Evolutionary conservation across 1,140 invertebrate genomes (phyloP).

Genomic region (Drosophila dunni): DNA sequence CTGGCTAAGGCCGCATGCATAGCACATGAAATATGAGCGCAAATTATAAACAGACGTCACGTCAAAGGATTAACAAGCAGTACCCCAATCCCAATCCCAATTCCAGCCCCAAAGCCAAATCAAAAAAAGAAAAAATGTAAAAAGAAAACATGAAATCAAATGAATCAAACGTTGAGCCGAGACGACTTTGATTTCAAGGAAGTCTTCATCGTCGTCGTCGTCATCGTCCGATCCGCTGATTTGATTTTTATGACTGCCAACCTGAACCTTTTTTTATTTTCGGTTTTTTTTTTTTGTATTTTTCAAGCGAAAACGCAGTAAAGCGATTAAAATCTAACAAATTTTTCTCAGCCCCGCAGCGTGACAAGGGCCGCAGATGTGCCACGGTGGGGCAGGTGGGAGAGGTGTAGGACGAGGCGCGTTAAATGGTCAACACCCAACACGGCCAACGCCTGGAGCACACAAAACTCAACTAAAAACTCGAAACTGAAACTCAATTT

Average conservation of each 20-base stretch:
- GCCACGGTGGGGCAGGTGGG: neutral
- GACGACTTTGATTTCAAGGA: conserved; percentile 74
- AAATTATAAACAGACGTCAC: conserved; percentile 81
- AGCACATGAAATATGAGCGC: conserved; percentile 78
- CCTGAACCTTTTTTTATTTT: conserved; percentile 32
- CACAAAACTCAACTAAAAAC: conserved; percentile 7
- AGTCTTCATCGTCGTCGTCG: conserved; percentile 46
- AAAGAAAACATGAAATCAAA: conserved; percentile 35
- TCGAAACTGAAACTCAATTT: conserved; percentile 46
- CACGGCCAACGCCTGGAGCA: conserved; percentile 38
- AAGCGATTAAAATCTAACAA: conserved; percentile 77
- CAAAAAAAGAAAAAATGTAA: conserved; percentile 16
- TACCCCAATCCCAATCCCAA: conserved; percentile 1
- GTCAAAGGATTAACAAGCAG: conserved; percentile 80
- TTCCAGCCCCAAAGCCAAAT: neutral
- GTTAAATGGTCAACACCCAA: conserved; percentile 82
- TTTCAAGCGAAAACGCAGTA: conserved; percentile 49
- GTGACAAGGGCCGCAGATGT: conserved; percentile 8
- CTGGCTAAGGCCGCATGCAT: conserved; percentile 39
- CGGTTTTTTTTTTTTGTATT: conserved; percentile 6
- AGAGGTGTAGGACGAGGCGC: conserved; percentile 34
- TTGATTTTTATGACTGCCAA: conserved; percentile 49
- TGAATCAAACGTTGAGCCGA: conserved; percentile 50
- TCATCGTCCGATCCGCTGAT: conserved; percentile 46
- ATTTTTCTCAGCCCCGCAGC: conserved; percentile 38